Percentiles rank a stretch among this genome's conserved stretches.
Evolutionary conservation across 2,797 vertebrate species (phyloP).

Genomic region (Poeciliopsis infans): DNA sequence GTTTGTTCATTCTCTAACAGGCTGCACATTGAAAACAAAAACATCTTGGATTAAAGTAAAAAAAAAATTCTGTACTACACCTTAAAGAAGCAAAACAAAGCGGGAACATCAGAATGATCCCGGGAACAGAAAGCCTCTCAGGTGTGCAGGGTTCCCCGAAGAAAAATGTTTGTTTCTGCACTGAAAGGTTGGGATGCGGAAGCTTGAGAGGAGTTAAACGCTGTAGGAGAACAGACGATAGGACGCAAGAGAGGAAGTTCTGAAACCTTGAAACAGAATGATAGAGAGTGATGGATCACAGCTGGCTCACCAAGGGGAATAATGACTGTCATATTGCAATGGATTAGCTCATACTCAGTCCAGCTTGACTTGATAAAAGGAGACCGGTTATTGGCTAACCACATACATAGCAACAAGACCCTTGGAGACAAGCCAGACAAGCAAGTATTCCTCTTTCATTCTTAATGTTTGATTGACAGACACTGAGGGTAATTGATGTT

Average conservation of each 20-base stretch:
- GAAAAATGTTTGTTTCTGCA: slow-evolving; percentile 31
- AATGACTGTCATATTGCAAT: slow-evolving; percentile 71
- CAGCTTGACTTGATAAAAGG: slow-evolving; percentile 64
- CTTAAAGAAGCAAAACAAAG: slow-evolving; percentile 6
- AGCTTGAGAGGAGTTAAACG: slow-evolving; percentile 14
- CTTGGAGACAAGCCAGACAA: slow-evolving; percentile 64
- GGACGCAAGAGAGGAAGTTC: slow-evolving; percentile 31
- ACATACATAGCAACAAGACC: slow-evolving; percentile 65
- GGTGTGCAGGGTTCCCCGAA: slow-evolving; percentile 20
- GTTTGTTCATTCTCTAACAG: not conserved
- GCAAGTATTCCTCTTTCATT: slow-evolving; percentile 28
- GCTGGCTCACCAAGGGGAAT: slow-evolving; percentile 57
- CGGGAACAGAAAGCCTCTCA: slow-evolving; percentile 13
- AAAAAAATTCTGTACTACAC: no score
- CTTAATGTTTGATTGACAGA: slow-evolving; percentile 49
- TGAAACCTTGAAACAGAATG: slow-evolving; percentile 36
- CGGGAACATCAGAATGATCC: not conserved
- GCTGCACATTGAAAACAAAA: not conserved
- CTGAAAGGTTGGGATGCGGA: slow-evolving; percentile 27
- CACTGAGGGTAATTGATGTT: slow-evolving; percentile 17
- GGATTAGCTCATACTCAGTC: slow-evolving; percentile 68
- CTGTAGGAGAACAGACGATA: slow-evolving; percentile 20
- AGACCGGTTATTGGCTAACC: slow-evolving; percentile 58
- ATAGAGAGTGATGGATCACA: slow-evolving; percentile 50
- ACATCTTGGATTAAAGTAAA: not conserved